Evolutionary conservation across 2,113 vertebrate species (phyloP).

Genomic region (Notarius lentiginosus): DNA sequence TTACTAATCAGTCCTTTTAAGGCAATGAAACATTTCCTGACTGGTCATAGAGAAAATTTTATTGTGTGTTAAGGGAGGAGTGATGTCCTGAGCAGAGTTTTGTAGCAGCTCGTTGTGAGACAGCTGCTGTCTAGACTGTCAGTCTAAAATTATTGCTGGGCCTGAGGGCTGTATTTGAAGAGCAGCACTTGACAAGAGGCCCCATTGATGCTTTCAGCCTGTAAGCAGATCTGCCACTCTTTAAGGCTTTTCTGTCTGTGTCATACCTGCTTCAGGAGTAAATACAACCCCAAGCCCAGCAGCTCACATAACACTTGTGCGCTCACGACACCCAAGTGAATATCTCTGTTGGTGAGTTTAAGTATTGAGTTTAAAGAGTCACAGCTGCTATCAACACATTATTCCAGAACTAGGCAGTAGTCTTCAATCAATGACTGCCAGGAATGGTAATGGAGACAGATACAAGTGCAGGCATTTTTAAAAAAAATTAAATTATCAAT

Average conservation of each 20-base stretch:
- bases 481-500: background rate
- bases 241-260: constrained; percentile 52
- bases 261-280: constrained; percentile 29
- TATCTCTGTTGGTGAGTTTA: background rate
- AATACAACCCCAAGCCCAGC: constrained; percentile 9
- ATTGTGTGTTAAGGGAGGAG: constrained; percentile 24
- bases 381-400: background rate
- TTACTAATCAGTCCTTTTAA: background rate
- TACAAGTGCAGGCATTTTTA: background rate
- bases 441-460: background rate
- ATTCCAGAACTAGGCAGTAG: background rate
- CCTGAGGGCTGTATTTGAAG: constrained; percentile 59
- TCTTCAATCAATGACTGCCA: background rate
- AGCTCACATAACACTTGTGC: background rate
- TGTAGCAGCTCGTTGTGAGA: constrained; percentile 59
- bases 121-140: constrained; percentile 73
- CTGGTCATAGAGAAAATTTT: constrained; percentile 29
- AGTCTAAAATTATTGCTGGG: constrained; percentile 57
- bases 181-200: constrained; percentile 58
- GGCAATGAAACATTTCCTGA: constrained; percentile 22
- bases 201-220: constrained; percentile 63
- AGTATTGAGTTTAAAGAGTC: background rate
- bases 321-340: background rate
- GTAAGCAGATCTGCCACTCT: constrained; percentile 62
- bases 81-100: constrained; percentile 49